These are phyloP conservation scores for Mesitornis unicolor DNA, from an alignment of 2,113 vertebrate genomes.

Conservation along the genomic window DNA sequence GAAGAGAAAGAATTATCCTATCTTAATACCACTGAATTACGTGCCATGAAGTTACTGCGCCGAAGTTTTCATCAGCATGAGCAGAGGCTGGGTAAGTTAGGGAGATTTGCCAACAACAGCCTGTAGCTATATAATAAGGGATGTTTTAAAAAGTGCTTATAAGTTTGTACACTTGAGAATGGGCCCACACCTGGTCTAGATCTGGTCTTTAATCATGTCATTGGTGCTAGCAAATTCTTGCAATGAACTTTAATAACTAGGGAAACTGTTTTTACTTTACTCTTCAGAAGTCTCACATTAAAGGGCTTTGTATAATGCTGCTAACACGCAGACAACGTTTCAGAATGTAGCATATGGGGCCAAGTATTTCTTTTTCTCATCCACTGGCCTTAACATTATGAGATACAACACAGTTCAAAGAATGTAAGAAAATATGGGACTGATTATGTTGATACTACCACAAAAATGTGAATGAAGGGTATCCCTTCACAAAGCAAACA, in stretches of 20 bases:
- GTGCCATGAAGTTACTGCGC: neutral
- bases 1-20: neutral
- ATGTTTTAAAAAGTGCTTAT: neutral
- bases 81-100: neutral
- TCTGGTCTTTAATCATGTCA: neutral
- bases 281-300: neutral
- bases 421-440: neutral
- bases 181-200: neutral
- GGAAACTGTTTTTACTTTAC: neutral
- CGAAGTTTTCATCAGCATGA: neutral
- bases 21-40: conserved; percentile 14
- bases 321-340: neutral
- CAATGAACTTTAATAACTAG: neutral
- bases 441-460: neutral
- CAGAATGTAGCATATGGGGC: neutral
- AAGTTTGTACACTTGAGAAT: neutral
- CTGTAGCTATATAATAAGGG: neutral
- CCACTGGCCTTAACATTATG: neutral
- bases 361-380: neutral
- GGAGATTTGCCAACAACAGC: neutral
- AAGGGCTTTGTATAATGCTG: neutral
- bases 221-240: neutral
- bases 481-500: neutral
- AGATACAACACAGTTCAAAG: neutral
- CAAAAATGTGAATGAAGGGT: neutral